Evolutionary conservation across 2,888 invertebrate species (phyloP).

Genomic region (Stegana nigrithorax): DNA sequence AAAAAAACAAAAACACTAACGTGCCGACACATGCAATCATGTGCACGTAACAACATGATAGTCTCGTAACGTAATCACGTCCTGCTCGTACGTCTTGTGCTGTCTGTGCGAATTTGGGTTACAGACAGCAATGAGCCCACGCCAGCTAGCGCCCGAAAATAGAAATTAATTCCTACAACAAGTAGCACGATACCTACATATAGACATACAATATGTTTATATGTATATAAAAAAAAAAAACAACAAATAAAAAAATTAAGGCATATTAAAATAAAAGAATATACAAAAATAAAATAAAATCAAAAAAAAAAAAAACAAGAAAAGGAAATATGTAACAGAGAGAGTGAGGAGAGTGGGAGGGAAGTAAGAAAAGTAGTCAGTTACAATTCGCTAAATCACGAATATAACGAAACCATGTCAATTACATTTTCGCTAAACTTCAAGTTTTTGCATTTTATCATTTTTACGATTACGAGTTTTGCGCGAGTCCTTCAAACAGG

Average conservation of each 20-base stretch:
- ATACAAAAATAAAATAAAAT: neutral
- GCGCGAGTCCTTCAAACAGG: constrained; percentile 28
- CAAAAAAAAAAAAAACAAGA: too few relatives aligned
- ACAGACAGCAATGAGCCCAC: constrained; percentile 26
- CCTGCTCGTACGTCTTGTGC: neutral
- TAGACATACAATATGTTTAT: too few relatives aligned
- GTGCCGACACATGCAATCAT: constrained; percentile 13
- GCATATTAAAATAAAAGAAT: neutral
- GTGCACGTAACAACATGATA: neutral
- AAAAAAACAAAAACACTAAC: neutral
- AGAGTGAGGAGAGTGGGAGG: too few relatives aligned
- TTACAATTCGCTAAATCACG: constrained; percentile 10
- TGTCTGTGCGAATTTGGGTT: constrained; percentile 55
- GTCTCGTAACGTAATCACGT: neutral
- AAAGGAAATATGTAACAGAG: neutral
- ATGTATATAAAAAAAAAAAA: too few relatives aligned
- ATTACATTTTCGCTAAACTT: constrained; percentile 37
- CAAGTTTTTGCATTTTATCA: constrained; percentile 31
- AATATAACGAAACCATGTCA: constrained; percentile 57
- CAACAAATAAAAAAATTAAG: too few relatives aligned
- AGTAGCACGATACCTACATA: too few relatives aligned
- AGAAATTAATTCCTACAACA: constrained; percentile 51
- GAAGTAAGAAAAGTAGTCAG: neutral
- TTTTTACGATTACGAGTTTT: constrained; percentile 32
- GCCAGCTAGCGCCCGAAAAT: constrained; percentile 34